Percentiles rank a stretch among this genome's conserved stretches.
Evolutionary conservation across 53 echinoderm and acorn worm genomes (phyloP).

Genomic region (Temnopleurus reevesii): DNA sequence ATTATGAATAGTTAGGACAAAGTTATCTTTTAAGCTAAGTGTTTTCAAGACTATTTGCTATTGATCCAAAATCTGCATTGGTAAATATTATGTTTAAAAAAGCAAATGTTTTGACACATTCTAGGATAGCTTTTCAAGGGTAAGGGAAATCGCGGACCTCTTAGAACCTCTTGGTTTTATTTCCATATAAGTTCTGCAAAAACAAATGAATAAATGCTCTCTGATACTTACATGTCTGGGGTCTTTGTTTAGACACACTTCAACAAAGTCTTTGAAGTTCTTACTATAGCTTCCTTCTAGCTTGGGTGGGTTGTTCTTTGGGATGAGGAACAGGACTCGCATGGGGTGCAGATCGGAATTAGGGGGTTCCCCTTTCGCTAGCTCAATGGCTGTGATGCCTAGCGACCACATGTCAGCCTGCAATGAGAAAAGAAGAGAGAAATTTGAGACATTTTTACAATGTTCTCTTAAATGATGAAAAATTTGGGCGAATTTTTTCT

Average conservation of each 20-base stretch:
- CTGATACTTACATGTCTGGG: slow-evolving; percentile 96
- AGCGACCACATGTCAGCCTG: slow-evolving; percentile 99
- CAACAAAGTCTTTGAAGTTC: slow-evolving; percentile 96
- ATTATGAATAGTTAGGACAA: no score
- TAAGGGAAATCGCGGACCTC: no score
- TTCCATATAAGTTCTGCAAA: no score
- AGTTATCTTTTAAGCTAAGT: no score
- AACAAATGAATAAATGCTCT: no score
- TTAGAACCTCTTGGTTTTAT: no score
- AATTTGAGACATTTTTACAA: neutral
- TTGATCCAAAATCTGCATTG: no score
- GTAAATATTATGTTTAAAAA: no score
- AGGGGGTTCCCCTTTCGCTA: slow-evolving; percentile 98
- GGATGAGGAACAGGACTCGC: slow-evolving; percentile 96
- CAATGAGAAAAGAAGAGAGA: neutral
- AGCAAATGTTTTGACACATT: no score
- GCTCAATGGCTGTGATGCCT: slow-evolving; percentile 98
- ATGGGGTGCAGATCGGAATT: slow-evolving; percentile 97
- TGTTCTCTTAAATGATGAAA: no score
- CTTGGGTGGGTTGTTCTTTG: slow-evolving; percentile 97
- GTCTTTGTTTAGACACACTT: slow-evolving; percentile 94
- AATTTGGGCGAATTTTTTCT: slow-evolving; percentile 43
- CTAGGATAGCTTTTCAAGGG: no score
- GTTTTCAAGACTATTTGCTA: no score
- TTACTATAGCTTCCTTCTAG: slow-evolving; percentile 91